A percentile compares a stretch with the other conserved stretches of the same genome.
phyloP scores from a whole-genome alignment of 2,888 invertebrate species.

The Cheilosia pagana region DNA sequence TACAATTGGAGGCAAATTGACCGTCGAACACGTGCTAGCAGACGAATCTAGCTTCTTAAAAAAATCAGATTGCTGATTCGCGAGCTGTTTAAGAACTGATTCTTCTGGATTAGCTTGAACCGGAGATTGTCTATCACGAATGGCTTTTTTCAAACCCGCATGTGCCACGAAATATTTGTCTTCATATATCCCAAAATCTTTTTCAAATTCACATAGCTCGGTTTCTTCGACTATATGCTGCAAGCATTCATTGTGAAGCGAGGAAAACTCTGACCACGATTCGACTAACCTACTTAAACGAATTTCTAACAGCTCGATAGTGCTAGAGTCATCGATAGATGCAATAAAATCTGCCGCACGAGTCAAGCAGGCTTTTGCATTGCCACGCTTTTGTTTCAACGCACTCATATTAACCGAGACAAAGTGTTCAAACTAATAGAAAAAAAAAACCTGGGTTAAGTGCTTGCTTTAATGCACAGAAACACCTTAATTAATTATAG shows the following conservation, averaged over 20 bases:
- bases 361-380: constrained; percentile 22
- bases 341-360: constrained; percentile 16
- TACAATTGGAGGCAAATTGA: constrained; percentile 56
- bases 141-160: background rate
- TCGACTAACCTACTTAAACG: constrained; percentile 6
- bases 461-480: constrained; percentile 1
- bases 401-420: background rate
- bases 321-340: background rate
- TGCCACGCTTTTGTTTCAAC: constrained; percentile 11
- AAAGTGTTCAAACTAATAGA: background rate
- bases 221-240: background rate
- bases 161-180: constrained; percentile 20
- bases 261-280: background rate
- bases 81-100: constrained; percentile 1
- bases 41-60: constrained; percentile 18
- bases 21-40: background rate
- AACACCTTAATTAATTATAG: constrained; percentile 3
- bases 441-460: background rate
- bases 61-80: constrained; percentile 9
- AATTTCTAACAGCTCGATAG: constrained; percentile 23
- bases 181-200: constrained; percentile 29
- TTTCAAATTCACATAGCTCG: background rate
- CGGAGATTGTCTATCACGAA: background rate
- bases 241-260: background rate
- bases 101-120: background rate